Conservation (phyloP, 2,888 invertebrate species). For the Pherbina coryleti region DNA sequence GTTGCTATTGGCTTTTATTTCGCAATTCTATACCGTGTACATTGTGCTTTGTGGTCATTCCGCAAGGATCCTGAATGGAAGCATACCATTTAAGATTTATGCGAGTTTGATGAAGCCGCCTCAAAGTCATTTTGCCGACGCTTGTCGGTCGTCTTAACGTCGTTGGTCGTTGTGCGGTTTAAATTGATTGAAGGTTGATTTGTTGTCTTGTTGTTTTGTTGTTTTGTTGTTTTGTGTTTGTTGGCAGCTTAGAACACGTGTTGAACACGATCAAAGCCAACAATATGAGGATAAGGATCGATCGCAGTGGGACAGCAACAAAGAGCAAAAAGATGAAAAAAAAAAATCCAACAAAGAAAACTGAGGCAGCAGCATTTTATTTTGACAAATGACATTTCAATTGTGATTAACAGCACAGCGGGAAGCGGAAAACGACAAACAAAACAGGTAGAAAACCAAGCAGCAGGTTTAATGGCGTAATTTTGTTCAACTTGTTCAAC, state of each 20-base stretch:
- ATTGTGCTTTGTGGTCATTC: constrained; percentile 51
- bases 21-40: neutral
- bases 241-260: constrained; percentile 66
- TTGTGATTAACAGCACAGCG: constrained; percentile 51
- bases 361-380: constrained; percentile 53
- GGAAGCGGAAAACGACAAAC: neutral
- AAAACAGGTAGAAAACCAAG: neutral
- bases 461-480: neutral
- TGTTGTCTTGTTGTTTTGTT: constrained; percentile 60
- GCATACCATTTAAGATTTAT: constrained; percentile 64
- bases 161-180: constrained; percentile 42
- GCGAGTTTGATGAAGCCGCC: constrained; percentile 66
- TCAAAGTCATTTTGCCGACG: constrained; percentile 45
- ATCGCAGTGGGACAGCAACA: constrained; percentile 19
- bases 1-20: neutral
- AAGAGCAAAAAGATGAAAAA: neutral
- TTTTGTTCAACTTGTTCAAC: neutral
- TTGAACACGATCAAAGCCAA: constrained; percentile 59
- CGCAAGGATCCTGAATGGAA: constrained; percentile 56
- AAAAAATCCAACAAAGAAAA: neutral
- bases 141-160: constrained; percentile 19
- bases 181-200: constrained; percentile 66
- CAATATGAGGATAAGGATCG: neutral
- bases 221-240: constrained; percentile 49
- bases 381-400: constrained; percentile 68